Conservation (phyloP, 64 coral and sea anemone species). For the Hydrozoanthus tunicans region DNA sequence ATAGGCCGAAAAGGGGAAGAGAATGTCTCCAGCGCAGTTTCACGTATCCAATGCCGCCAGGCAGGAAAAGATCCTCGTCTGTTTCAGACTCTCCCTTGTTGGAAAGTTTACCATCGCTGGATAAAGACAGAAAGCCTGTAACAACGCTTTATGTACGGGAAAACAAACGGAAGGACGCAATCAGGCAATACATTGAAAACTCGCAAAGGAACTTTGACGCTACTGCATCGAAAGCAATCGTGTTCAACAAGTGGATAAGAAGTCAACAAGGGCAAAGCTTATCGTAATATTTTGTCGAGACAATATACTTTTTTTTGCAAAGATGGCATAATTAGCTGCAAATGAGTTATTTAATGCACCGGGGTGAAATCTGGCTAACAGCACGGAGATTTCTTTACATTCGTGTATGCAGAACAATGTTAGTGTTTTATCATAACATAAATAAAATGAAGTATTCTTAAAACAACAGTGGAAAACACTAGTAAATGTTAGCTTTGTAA, state of each 20-base stretch:
- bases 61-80: not conserved
- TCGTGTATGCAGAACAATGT: no score
- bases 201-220: constrained; percentile 15
- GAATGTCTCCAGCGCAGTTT: not conserved
- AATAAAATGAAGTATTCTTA: no score
- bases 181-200: constrained; percentile 34
- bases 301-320: no score
- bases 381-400: no score
- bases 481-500: no score
- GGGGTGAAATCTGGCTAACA: no score
- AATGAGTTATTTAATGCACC: no score
- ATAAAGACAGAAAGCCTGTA: not conserved
- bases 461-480: no score
- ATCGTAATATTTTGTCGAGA: not conserved
- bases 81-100: not conserved
- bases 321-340: no score
- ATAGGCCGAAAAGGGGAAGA: not conserved
- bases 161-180: constrained; percentile 4
- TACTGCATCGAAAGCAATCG: constrained; percentile 19
- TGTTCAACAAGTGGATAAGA: constrained; percentile 39
- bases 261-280: not conserved
- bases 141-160: not conserved
- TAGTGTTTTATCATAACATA: no score
- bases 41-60: constrained; percentile 12
- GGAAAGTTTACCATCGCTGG: constrained; percentile 27